These are phyloP conservation scores for Leucophora obtusa DNA, from an alignment of 2,888 invertebrate genomes.

Conservation along the genomic window DNA sequence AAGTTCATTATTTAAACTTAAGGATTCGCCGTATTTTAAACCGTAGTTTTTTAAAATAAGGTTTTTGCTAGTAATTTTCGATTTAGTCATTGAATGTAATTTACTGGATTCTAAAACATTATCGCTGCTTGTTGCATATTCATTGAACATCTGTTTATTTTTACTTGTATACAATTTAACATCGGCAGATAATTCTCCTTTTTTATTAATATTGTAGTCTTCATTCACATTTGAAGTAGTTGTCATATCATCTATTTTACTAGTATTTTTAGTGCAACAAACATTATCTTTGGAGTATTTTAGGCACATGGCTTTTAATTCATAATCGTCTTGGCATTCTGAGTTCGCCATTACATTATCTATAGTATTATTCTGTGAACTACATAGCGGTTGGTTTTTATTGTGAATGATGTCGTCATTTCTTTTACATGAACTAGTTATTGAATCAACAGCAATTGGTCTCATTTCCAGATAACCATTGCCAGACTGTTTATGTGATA, in stretches of 20 bases:
- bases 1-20: slow-evolving; percentile 79
- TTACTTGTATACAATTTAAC: background rate
- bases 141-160: background rate
- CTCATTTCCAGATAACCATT: slow-evolving; percentile 83
- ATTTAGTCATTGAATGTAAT: background rate
- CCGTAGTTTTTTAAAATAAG: background rate
- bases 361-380: background rate
- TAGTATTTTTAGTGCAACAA: background rate
- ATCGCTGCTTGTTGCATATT: background rate
- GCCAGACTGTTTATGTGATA: slow-evolving; percentile 55
- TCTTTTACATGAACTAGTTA: background rate
- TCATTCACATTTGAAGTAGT: background rate
- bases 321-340: background rate
- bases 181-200: background rate
- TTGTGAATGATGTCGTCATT: background rate
- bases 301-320: background rate
- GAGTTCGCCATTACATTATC: background rate
- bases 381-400: background rate
- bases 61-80: no score
- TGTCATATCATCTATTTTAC: background rate
- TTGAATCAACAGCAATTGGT: slow-evolving; percentile 67
- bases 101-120: background rate
- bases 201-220: background rate
- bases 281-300: background rate
- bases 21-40: slow-evolving; percentile 57